Base-by-base conservation (phyloP, 2,113 vertebrate species). In the Onychostoma macrolepis region DNA sequence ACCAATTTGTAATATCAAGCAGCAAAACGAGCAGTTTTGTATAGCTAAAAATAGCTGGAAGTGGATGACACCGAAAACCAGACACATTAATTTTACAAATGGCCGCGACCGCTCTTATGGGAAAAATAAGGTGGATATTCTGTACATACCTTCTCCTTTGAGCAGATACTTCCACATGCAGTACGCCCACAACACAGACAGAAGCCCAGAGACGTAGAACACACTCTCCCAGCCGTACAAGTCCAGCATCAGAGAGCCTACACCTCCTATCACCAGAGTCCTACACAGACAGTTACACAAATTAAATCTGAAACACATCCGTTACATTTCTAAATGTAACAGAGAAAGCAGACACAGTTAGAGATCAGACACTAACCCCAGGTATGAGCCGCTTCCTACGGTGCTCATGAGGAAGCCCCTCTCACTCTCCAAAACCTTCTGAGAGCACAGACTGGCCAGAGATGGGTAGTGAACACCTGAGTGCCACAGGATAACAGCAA, bases 401-500 rank as follows among this genome's bases (percentile, higher is more conserved):
- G 96, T 96, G 94, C 98, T 99, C 94, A 97, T 98, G 30, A 97
- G 96, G 90, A 99, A 97, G 53, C 97, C 97, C 45, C 98, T 91
- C 89, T 99, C 96, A 0, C 94, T 95, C 87, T 98, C 97, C 50
- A 93, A 94, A 58, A 99, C 98, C 88, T 96, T 97, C 94, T 96
- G 97, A 3, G 97, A 98, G 91, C 98, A 95, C 87, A 96, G 92
- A 80, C 96, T 96, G 13, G 95, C 94, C 79, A 96, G 89, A 13
- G 95, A 96, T 1, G 96, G 95, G 87, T 95, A 96, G 91, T 95
- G 95, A 76, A 96, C 95, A 45, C 96, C 96, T 96, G 87, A 85
- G 85, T 0, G n/a, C 17, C n/a, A 13, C 61, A 65, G 53, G 53
- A 56, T 21, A 56, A 56, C 50, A 56, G 15, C 36, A 53, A 10